Evolutionary conservation across 2,888 invertebrate species (phyloP).

Genomic region (Ormyrus nitidulus): DNA sequence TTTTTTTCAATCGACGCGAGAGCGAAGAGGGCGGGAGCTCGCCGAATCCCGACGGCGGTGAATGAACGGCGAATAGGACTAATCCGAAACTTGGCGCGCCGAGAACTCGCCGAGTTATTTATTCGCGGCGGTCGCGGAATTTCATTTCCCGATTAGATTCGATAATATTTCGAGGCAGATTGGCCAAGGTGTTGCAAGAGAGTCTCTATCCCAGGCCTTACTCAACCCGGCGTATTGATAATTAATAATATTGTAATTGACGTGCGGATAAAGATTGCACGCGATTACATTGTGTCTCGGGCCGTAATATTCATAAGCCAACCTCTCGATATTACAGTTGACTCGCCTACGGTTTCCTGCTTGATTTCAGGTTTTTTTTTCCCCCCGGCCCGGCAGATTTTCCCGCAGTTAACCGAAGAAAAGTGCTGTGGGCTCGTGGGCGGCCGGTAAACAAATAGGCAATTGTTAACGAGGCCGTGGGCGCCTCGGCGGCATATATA

Average conservation of each 20-base stretch:
- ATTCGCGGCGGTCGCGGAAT: background rate
- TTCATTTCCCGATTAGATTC: no score
- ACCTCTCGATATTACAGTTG: background rate
- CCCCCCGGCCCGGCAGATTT: background rate
- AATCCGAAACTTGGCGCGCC: slow-evolving; percentile 17
- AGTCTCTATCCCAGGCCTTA: background rate
- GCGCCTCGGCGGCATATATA: no score
- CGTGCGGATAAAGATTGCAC: background rate
- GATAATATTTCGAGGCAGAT: background rate
- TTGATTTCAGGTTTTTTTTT: background rate
- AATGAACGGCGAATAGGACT: slow-evolving; percentile 29
- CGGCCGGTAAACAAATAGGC: no score
- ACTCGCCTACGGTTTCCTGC: slow-evolving; percentile 23
- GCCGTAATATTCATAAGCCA: background rate
- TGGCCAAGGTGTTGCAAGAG: background rate
- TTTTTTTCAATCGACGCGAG: background rate
- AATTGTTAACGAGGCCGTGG: no score
- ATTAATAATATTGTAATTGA: background rate
- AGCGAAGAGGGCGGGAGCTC: background rate
- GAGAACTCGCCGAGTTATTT: background rate
- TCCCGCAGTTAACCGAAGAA: background rate
- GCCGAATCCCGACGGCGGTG: slow-evolving; percentile 1
- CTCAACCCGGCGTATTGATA: no score
- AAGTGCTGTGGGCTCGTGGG: no score
- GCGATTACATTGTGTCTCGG: slow-evolving; percentile 2